Evolutionary conservation across 2,797 vertebrate genomes (phyloP).

Genomic region (Paedocypris micromegethes): DNA sequence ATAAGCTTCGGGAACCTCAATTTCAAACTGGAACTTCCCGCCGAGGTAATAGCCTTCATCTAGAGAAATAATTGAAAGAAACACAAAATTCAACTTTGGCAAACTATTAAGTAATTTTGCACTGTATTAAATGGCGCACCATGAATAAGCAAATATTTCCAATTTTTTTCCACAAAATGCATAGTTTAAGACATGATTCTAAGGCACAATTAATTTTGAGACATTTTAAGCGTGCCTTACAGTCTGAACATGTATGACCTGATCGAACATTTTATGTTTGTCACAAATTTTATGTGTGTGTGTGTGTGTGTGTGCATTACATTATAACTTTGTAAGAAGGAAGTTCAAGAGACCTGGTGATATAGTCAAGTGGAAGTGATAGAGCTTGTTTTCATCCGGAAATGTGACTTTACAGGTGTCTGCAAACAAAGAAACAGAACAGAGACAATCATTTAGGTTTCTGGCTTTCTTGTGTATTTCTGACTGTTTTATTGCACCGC

Average conservation of each 20-base stretch:
- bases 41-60: constrained; percentile 99
- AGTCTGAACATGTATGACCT: too few species aligned
- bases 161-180: too few species aligned
- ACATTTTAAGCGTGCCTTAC: too few species aligned
- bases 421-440: constrained; percentile 49
- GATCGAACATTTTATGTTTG: too few species aligned
- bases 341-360: constrained; percentile 80
- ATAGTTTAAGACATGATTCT: too few species aligned
- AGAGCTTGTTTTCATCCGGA: constrained; percentile 93
- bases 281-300: too few species aligned
- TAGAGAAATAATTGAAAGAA: constrained; percentile 51
- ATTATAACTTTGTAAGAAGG: background rate
- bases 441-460: background rate
- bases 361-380: constrained; percentile 90
- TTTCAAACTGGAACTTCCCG: constrained; percentile 87
- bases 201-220: too few species aligned
- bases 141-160: too few species aligned
- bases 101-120: too few species aligned
- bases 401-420: constrained; percentile 97
- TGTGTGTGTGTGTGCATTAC: background rate
- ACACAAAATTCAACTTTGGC: constrained; percentile 8
- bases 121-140: too few species aligned
- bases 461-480: background rate
- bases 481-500: too few species aligned
- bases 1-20: constrained; percentile 94